Conservation (phyloP, 92 coral and sea anemone species). For the Porites lobata region DNA sequence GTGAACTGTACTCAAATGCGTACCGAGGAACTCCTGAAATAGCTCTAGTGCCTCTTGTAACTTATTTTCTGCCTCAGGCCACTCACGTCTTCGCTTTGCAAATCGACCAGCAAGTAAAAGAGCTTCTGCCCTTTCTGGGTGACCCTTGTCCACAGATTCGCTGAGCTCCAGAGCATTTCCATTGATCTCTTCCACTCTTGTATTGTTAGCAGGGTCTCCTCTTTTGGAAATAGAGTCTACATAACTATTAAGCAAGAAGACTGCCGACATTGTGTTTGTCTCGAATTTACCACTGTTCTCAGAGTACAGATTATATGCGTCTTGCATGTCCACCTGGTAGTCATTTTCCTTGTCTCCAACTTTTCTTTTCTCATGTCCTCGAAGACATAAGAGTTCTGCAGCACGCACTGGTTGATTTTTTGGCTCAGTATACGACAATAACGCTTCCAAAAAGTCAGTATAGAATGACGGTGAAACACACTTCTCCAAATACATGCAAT, state of each 20-base stretch:
- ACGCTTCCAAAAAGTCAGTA: neutral
- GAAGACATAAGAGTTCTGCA: slow-evolving; percentile 34
- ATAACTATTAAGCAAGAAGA: slow-evolving; percentile 16
- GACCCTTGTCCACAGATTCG: neutral
- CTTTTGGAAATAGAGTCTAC: slow-evolving; percentile 1
- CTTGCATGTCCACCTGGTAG: slow-evolving; percentile 3
- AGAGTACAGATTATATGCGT: neutral
- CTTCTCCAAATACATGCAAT: slow-evolving; percentile 32
- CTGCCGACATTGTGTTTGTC: slow-evolving; percentile 7
- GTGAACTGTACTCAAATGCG: slow-evolving; percentile 8
- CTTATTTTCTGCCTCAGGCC: neutral
- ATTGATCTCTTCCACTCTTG: neutral
- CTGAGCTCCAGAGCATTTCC: neutral
- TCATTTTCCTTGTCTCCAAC: neutral
- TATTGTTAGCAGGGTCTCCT: neutral
- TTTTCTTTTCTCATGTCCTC: slow-evolving; percentile 28
- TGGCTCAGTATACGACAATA: neutral
- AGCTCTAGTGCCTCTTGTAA: neutral
- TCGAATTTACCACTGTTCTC: neutral
- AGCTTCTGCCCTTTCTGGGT: slow-evolving; percentile 28
- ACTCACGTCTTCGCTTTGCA: neutral
- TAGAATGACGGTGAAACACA: slow-evolving; percentile 36
- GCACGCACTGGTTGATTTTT: neutral
- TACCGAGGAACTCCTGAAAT: neutral
- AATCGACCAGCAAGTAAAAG: slow-evolving; percentile 13